phyloP scores from a whole-genome alignment of 2,888 invertebrate genomes.

The Andricus curvator region DNA sequence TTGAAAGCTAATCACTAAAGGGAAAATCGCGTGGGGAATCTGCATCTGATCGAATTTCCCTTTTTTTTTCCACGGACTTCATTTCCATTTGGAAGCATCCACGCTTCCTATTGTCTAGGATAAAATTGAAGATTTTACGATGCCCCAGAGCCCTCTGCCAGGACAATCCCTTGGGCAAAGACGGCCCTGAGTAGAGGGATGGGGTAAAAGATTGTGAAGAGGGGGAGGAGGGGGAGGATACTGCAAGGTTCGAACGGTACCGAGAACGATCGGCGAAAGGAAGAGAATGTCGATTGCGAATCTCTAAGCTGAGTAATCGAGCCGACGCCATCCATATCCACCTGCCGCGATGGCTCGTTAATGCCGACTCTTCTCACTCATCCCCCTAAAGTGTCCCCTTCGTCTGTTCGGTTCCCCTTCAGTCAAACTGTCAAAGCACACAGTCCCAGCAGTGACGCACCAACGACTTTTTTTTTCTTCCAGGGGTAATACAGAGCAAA shows the following conservation, averaged over 20 bases:
- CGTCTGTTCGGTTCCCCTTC: slow-evolving; percentile 2
- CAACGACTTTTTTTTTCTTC: not conserved
- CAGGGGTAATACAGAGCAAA: not conserved
- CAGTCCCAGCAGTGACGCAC: slow-evolving; percentile 10
- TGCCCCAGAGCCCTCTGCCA: slow-evolving; percentile 17
- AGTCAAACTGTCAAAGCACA: slow-evolving; percentile 26
- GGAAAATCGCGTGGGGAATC: slow-evolving; percentile 10
- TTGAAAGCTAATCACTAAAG: not conserved
- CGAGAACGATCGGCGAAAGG: slow-evolving; percentile 52
- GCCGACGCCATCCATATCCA: slow-evolving; percentile 56
- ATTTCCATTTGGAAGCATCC: slow-evolving; percentile 25
- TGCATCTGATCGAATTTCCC: slow-evolving; percentile 35
- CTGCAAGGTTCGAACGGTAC: slow-evolving; percentile 51
- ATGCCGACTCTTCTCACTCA: slow-evolving; percentile 44
- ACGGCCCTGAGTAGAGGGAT: slow-evolving; percentile 31
- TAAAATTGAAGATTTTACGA: slow-evolving; percentile 39
- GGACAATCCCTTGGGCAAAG: slow-evolving; percentile 32
- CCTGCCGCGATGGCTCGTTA: slow-evolving; percentile 54
- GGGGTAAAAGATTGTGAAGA: slow-evolving; percentile 28
- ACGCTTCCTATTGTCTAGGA: slow-evolving; percentile 33
- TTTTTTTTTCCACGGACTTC: slow-evolving; percentile 15
- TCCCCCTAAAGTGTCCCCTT: slow-evolving; percentile 8
- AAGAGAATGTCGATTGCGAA: slow-evolving; percentile 58
- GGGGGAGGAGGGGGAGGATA: slow-evolving; percentile 14
- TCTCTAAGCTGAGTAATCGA: slow-evolving; percentile 56